These are phyloP conservation scores for Numenius phaeopus DNA, from an alignment of 2,797 vertebrate species.

Conservation along the genomic window DNA sequence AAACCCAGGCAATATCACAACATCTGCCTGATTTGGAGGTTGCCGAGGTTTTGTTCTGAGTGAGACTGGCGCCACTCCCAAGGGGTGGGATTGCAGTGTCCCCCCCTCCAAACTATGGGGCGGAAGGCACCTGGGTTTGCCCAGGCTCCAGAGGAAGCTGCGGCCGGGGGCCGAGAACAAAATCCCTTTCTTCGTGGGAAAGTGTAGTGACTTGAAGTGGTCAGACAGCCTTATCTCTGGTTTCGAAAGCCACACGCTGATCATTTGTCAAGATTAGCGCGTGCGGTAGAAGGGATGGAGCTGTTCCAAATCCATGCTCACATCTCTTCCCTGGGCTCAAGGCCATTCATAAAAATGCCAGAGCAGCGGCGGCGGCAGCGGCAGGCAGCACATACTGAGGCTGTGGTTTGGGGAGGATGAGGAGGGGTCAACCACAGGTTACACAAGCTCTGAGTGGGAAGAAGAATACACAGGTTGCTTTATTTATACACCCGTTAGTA, in stretches of 20 bases:
- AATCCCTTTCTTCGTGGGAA: constrained; percentile 62
- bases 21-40: neutral
- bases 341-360: constrained; percentile 69
- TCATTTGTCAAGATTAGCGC: constrained; percentile 73
- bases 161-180: neutral
- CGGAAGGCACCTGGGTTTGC: neutral
- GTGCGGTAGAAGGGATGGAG: constrained; percentile 65
- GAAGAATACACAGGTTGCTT: constrained; percentile 22
- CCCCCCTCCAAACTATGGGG: neutral
- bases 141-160: neutral
- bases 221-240: constrained; percentile 63
- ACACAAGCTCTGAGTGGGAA: neutral
- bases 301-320: constrained; percentile 67
- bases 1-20: neutral
- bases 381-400: neutral
- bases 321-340: constrained; percentile 48
- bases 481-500: neutral
- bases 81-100: neutral
- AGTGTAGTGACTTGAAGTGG: constrained; percentile 29
- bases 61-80: neutral
- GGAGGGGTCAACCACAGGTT: constrained; percentile 15
- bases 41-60: neutral
- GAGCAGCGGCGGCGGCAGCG: neutral
- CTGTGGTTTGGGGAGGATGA: constrained; percentile 43
- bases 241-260: constrained; percentile 61